Conservation (phyloP, 1,140 invertebrate species). For the Halyomorpha halys region DNA sequence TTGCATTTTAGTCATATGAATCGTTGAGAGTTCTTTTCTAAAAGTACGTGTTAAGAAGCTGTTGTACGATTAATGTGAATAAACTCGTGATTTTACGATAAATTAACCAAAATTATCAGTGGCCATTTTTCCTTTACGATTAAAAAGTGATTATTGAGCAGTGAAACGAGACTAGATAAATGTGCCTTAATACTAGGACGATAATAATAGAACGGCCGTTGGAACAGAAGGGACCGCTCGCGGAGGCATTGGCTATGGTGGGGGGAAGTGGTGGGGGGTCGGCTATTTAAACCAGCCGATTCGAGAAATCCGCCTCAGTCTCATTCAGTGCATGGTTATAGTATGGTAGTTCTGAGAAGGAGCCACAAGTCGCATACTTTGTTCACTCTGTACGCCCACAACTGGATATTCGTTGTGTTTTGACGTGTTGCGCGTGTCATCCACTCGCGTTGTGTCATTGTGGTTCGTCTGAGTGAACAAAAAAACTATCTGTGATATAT, state of each 20-base stretch:
- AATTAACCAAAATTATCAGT: too few species aligned
- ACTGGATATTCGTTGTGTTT: conserved; percentile 30
- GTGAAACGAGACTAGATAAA: too few species aligned
- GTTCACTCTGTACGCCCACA: conserved; percentile 31
- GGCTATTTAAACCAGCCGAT: neutral
- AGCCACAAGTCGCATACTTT: conserved; percentile 29
- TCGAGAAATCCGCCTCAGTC: neutral
- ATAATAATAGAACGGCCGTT: conserved; percentile 1
- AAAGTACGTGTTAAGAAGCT: too few species aligned
- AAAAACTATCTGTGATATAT: conserved; percentile 29
- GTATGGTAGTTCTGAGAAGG: conserved; percentile 30
- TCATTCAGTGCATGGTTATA: neutral
- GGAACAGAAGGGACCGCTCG: neutral
- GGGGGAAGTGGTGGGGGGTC: neutral
- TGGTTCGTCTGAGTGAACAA: conserved; percentile 22
- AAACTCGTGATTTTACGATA: too few species aligned
- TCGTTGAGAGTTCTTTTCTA: too few species aligned
- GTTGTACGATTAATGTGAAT: too few species aligned
- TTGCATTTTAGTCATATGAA: too few species aligned
- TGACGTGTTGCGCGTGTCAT: conserved; percentile 12
- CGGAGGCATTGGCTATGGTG: neutral
- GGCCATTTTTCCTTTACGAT: neutral
- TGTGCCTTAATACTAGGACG: too few species aligned
- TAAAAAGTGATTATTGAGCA: too few species aligned
- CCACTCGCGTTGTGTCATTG: conserved; percentile 19